A percentile compares a stretch with the other conserved stretches of the same genome.
phyloP scores from a whole-genome alignment of 2,113 vertebrate genomes.

The Amphiprion percula region DNA sequence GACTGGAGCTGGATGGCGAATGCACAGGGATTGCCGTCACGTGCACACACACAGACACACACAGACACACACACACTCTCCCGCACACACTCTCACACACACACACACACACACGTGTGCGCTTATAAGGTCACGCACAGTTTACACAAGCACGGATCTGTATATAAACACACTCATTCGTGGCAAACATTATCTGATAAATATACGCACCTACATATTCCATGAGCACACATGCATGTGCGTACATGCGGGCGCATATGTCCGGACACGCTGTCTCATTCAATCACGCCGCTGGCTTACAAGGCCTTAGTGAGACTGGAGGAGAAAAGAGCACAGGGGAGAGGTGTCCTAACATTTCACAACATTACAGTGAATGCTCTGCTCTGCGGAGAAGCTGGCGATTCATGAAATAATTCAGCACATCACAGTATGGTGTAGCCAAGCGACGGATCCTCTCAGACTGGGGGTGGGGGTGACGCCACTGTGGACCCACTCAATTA shows the following conservation, averaged over 20 bases:
- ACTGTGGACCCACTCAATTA: conserved; percentile 60
- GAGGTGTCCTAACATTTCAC: conserved; percentile 70
- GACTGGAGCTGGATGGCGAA: conserved; percentile 69
- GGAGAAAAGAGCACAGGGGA: conserved; percentile 26
- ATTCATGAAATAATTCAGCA: conserved; percentile 68
- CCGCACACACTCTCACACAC: conserved; percentile 43
- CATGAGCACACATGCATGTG: not conserved
- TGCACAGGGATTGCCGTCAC: conserved; percentile 63
- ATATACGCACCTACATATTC: conserved; percentile 38
- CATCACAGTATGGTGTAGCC: conserved; percentile 49
- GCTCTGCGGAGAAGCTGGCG: conserved; percentile 45
- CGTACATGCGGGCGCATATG: conserved; percentile 32
- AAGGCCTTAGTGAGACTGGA: conserved; percentile 16
- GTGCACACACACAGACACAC: conserved; percentile 29
- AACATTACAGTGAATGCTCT: conserved; percentile 42
- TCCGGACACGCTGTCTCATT: conserved; percentile 52
- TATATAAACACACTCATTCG: conserved; percentile 43
- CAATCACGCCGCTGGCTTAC: conserved; percentile 40
- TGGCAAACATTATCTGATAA: conserved; percentile 50
- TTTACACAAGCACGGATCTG: conserved; percentile 25
- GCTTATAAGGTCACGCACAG: conserved; percentile 7
- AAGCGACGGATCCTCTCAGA: conserved; percentile 46
- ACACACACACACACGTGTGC: conserved; percentile 27
- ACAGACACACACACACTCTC: not conserved
- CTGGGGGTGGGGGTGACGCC: conserved; percentile 5